Evolutionary conservation across 2,113 vertebrate genomes (phyloP).

Genomic region (Dasypus novemcinctus): DNA sequence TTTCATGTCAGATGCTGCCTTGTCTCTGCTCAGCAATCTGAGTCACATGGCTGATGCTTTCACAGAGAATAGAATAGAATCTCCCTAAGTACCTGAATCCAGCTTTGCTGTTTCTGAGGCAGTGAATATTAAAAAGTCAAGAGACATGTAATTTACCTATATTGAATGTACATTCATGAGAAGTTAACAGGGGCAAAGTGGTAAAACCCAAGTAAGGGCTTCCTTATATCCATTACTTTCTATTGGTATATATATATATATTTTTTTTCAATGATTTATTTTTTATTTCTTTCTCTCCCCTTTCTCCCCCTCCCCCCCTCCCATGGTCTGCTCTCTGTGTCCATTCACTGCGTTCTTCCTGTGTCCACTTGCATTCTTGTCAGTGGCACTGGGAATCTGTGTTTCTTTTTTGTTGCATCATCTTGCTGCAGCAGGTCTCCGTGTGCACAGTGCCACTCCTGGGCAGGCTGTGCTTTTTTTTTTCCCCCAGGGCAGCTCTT

Average conservation of each 20-base stretch:
- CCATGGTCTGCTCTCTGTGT: no score
- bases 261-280: no score
- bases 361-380: no score
- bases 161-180: slow-evolving; percentile 42
- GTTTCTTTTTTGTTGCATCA: no score
- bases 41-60: slow-evolving; percentile 23
- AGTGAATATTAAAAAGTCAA: slow-evolving; percentile 67
- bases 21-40: slow-evolving; percentile 28
- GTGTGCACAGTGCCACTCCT: no score
- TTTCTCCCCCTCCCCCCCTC: no score
- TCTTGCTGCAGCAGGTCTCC: no score
- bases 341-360: no score
- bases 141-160: slow-evolving; percentile 65
- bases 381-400: no score
- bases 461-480: no score
- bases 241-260: not conserved
- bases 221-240: not conserved
- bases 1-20: slow-evolving; percentile 8
- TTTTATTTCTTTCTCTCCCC: no score
- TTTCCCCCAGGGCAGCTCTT: no score
- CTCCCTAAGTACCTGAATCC: slow-evolving; percentile 46
- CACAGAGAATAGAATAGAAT: slow-evolving; percentile 52
- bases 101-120: slow-evolving; percentile 53
- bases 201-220: slow-evolving; percentile 32
- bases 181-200: slow-evolving; percentile 54